Percentiles rank a stretch among this genome's conserved stretches.
Conservation (phyloP, 2,797 vertebrate species). For the Anisognathus igniventris region DNA sequence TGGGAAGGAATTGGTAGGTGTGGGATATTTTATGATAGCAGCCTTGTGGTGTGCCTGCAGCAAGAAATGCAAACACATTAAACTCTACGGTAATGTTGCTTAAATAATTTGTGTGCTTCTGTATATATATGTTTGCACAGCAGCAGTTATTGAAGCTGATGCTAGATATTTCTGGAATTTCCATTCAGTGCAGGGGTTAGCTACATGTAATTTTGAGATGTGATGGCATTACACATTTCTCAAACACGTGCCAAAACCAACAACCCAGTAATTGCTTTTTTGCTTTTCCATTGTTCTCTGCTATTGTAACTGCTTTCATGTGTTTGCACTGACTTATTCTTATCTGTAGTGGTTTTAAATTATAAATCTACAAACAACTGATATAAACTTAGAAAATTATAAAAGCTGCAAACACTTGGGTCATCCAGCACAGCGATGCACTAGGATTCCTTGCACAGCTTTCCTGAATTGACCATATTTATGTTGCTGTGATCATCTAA, state of each 20-base stretch:
- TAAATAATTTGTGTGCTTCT: constrained; percentile 11
- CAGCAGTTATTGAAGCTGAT: neutral
- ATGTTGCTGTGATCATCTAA: constrained; percentile 4
- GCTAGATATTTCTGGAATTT: neutral
- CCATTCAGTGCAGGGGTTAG: neutral
- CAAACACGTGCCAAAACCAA: neutral
- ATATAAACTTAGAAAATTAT: neutral
- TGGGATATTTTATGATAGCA: neutral
- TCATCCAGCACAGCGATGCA: neutral
- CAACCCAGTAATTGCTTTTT: neutral
- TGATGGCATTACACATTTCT: neutral
- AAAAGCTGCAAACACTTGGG: neutral
- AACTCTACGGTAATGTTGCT: constrained; percentile 4
- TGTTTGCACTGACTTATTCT: constrained; percentile 5
- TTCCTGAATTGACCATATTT: constrained; percentile 20
- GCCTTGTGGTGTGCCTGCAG: neutral
- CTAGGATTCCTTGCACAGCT: neutral
- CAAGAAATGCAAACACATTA: neutral
- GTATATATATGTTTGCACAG: neutral
- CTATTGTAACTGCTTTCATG: neutral
- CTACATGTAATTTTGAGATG: neutral
- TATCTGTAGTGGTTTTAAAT: neutral
- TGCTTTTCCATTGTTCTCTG: constrained; percentile 9
- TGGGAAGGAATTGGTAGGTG: neutral
- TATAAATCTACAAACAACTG: neutral